Conservation (phyloP, 2,797 vertebrate genomes). For the Rhinatrema bivittatum region DNA sequence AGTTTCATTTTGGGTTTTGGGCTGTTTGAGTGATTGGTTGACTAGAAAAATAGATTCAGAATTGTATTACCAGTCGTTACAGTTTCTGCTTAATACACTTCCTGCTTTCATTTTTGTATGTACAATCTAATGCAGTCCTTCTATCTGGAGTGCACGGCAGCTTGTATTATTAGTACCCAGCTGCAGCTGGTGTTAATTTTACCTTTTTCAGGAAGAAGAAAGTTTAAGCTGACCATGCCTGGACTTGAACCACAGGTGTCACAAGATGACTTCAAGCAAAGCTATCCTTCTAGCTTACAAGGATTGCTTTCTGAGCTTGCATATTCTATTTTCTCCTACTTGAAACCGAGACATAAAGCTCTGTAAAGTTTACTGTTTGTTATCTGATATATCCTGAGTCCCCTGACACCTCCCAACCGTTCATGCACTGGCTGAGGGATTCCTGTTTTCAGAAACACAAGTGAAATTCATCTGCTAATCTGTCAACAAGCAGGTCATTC, state of each 20-base stretch:
- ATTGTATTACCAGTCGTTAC: background rate
- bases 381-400: conserved; percentile 32
- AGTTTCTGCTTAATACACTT: conserved; percentile 4
- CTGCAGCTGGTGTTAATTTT: background rate
- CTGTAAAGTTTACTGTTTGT: conserved; percentile 16
- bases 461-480: conserved; percentile 34
- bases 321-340: conserved; percentile 6
- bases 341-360: conserved; percentile 25
- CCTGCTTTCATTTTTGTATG: background rate
- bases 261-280: too few species aligned
- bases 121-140: too few species aligned
- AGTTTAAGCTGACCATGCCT: too few species aligned
- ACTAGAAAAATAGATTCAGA: conserved; percentile 14
- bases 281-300: too few species aligned
- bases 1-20: background rate
- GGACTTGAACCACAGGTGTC: too few species aligned
- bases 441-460: conserved; percentile 26
- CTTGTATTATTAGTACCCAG: too few species aligned
- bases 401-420: too few species aligned
- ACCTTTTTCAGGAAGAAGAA: too few species aligned
- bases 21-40: conserved; percentile 18
- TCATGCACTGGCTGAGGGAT: conserved; percentile 16
- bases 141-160: background rate
- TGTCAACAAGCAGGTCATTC: conserved; percentile 27
- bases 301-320: too few species aligned